These are phyloP conservation scores for Peromyscus aztecus DNA, from an alignment of 2,797 vertebrate genomes.

Conservation along the genomic window DNA sequence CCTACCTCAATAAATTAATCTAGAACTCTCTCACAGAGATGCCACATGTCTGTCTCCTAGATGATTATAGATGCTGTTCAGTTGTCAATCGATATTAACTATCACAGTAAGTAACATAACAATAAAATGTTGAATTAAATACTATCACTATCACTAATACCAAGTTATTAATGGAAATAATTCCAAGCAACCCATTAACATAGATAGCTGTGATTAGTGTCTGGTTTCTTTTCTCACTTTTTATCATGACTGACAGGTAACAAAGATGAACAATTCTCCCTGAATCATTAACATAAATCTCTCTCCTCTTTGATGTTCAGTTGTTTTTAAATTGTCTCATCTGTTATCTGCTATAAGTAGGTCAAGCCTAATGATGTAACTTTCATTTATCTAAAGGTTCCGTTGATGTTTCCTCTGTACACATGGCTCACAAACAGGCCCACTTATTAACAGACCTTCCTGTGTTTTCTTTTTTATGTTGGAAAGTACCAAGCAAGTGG, in stretches of 20 bases:
- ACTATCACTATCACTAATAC: conserved; percentile 14
- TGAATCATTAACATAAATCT: background rate
- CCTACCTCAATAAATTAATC: background rate
- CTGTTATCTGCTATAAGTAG: background rate
- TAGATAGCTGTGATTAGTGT: background rate
- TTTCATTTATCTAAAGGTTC: background rate
- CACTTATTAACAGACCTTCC: background rate
- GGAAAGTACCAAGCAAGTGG: conserved; percentile 54
- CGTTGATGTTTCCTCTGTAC: background rate
- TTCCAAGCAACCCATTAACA: background rate
- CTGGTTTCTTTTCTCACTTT: background rate
- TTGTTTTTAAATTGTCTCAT: background rate
- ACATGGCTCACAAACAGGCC: background rate
- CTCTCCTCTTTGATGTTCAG: background rate
- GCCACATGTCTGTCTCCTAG: background rate
- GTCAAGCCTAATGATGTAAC: background rate
- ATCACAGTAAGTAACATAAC: background rate
- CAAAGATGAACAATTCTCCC: background rate
- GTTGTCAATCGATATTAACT: background rate
- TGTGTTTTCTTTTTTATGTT: background rate
- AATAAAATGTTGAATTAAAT: conserved; percentile 43
- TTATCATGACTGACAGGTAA: background rate
- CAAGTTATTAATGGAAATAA: conserved; percentile 39
- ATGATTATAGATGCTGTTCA: background rate
- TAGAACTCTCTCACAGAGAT: background rate